These are phyloP conservation scores for Taurulus bubalis DNA, from an alignment of 2,113 vertebrate species.

Conservation along the genomic window DNA sequence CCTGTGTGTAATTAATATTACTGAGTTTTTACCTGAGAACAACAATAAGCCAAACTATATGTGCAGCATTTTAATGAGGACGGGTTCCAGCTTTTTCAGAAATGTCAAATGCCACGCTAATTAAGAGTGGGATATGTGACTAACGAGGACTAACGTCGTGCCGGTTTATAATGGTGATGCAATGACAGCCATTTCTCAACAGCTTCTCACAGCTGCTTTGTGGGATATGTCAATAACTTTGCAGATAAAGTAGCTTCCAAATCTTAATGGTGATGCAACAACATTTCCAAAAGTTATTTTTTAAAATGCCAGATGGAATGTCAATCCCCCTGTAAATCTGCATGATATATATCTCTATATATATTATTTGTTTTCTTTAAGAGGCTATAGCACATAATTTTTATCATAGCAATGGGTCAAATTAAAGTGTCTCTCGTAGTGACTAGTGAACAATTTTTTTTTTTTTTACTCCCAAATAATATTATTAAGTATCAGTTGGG, in stretches of 20 bases:
- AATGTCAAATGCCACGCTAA: slow-evolving; percentile 54
- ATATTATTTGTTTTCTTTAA: no score
- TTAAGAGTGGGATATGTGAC: slow-evolving; percentile 47
- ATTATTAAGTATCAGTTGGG: background rate
- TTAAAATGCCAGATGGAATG: background rate
- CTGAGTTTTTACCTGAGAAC: slow-evolving; percentile 7
- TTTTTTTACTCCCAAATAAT: background rate
- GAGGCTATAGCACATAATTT: background rate
- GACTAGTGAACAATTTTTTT: background rate
- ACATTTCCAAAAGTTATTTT: background rate
- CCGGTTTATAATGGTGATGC: slow-evolving; percentile 42
- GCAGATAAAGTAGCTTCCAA: slow-evolving; percentile 1
- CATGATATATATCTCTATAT: background rate
- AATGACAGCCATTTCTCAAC: slow-evolving; percentile 19
- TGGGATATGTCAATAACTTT: slow-evolving; percentile 13
- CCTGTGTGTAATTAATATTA: background rate
- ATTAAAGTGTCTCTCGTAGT: background rate
- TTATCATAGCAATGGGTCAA: background rate
- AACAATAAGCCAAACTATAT: background rate
- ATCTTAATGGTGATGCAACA: slow-evolving; percentile 4
- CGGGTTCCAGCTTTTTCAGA: slow-evolving; percentile 22
- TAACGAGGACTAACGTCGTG: slow-evolving; percentile 31
- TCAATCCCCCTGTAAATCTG: background rate
- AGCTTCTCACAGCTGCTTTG: slow-evolving; percentile 3
- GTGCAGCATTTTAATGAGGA: slow-evolving; percentile 49